A percentile compares a stretch with the other conserved stretches of the same genome.
Evolutionary conservation across 2,888 invertebrate genomes (phyloP).

Genomic region (Matsumyia berberina): DNA sequence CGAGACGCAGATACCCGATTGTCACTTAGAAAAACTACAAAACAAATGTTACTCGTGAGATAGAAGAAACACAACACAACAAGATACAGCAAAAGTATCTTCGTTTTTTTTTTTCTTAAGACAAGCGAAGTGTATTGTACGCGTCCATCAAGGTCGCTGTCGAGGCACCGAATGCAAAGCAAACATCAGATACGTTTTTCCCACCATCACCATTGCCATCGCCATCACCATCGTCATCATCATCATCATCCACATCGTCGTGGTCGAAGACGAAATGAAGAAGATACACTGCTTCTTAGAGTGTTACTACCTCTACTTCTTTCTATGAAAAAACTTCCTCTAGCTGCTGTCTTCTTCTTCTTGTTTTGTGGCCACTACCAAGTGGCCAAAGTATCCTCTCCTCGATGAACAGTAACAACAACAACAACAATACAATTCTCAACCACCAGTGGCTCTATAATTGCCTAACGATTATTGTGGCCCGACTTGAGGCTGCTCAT

Average conservation of each 20-base stretch:
- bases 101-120: conserved; percentile 26
- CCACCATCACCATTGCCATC: conserved; percentile 74
- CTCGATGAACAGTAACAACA: conserved; percentile 41
- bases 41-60: too few species aligned
- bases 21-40: conserved; percentile 24
- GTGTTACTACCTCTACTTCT: conserved; percentile 29
- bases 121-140: conserved; percentile 77
- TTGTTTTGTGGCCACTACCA: background rate
- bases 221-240: conserved; percentile 58
- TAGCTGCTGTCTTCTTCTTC: conserved; percentile 15
- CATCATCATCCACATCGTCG: conserved; percentile 64
- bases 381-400: conserved; percentile 27
- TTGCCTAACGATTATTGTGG: conserved; percentile 49
- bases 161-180: conserved; percentile 82
- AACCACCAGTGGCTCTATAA: conserved; percentile 53
- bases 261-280: conserved; percentile 74
- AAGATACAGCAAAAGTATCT: conserved; percentile 39
- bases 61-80: conserved; percentile 23
- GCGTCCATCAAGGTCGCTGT: conserved; percentile 85
- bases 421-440: conserved; percentile 18
- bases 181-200: conserved; percentile 77
- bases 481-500: conserved; percentile 40
- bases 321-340: conserved; percentile 19
- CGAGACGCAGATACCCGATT: conserved; percentile 46
- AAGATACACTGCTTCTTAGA: conserved; percentile 66